A percentile compares a stretch with the other conserved stretches of the same genome.
Conservation (phyloP, 2,113 vertebrate species). For the Otus sunia region DNA sequence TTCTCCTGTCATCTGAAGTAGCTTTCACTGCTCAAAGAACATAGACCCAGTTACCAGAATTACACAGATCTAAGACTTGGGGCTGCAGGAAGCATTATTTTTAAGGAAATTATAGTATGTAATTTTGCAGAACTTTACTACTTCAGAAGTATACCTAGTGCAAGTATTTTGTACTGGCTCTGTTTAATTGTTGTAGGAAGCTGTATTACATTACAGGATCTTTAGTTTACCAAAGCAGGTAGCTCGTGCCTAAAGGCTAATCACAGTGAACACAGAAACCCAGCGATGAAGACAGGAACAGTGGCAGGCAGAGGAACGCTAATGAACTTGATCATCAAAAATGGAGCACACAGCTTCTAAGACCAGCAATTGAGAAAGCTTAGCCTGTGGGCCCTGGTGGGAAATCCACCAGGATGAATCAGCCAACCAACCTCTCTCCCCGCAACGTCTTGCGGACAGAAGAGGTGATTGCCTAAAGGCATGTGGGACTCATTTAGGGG, state of each 20-base stretch:
- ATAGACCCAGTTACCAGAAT: neutral
- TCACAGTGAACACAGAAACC: neutral
- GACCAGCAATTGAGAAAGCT: neutral
- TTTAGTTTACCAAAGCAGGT: neutral
- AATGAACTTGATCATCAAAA: neutral
- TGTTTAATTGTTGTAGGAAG: neutral
- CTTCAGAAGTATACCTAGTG: neutral
- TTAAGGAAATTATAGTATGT: neutral
- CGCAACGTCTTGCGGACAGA: neutral
- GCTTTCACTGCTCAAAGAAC: neutral
- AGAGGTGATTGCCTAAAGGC: neutral
- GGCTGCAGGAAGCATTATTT: neutral
- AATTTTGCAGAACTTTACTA: neutral
- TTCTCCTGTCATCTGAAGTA: neutral
- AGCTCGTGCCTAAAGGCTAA: neutral
- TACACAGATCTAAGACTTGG: neutral
- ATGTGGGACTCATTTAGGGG: neutral
- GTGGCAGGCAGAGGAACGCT: neutral
- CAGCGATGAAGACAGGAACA: neutral
- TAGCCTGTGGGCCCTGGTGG: neutral
- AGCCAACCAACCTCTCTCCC: neutral
- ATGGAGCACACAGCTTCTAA: neutral
- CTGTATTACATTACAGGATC: neutral
- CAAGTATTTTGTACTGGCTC: neutral
- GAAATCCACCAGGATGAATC: neutral